Evolutionary conservation across 2,888 invertebrate species (phyloP).

Genomic region (Dromius quadrimaculatus): DNA sequence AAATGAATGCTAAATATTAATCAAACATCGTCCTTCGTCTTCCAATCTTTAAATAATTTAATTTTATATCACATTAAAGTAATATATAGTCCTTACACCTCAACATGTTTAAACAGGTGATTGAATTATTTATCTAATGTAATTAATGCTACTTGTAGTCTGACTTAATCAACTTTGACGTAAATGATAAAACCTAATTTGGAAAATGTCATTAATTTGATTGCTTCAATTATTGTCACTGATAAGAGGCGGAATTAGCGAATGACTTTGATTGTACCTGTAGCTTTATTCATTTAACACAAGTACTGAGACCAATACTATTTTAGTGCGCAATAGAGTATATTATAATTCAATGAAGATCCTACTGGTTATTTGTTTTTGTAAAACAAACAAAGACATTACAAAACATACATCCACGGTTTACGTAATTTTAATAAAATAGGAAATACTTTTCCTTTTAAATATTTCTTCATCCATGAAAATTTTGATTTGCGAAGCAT

Average conservation of each 20-base stretch:
- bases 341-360: too few species aligned
- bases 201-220: background rate
- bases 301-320: background rate
- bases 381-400: too few species aligned
- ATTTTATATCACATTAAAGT: constrained; percentile 11
- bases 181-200: background rate
- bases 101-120: background rate
- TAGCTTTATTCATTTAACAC: too few species aligned
- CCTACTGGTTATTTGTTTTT: too few species aligned
- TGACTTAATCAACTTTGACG: background rate
- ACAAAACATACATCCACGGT: too few species aligned
- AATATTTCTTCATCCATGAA: too few species aligned
- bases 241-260: background rate
- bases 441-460: too few species aligned
- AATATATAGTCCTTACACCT: constrained; percentile 7
- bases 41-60: background rate
- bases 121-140: constrained; percentile 13
- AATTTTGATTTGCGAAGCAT: too few species aligned
- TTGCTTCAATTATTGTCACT: too few species aligned
- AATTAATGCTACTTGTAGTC: constrained; percentile 15
- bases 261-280: background rate
- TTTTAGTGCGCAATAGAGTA: background rate
- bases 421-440: too few species aligned
- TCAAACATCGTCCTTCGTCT: background rate
- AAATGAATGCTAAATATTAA: background rate